Evolutionary conservation across 2,113 vertebrate species (phyloP), one percentile per base, ranked within the genome.

Genomic region (Centropus unirufus): DNA sequence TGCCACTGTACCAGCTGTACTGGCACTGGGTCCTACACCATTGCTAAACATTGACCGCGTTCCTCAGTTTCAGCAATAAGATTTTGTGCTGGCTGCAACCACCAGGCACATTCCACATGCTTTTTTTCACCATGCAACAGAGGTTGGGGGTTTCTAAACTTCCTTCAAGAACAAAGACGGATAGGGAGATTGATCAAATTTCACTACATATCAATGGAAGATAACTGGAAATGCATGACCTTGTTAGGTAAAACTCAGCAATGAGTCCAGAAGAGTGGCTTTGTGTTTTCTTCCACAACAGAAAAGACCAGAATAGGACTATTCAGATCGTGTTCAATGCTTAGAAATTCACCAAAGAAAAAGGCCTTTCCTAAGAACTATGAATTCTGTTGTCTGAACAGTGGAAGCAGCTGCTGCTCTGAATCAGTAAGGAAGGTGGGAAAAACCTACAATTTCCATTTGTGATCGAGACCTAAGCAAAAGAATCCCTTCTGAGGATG

Each of bases 21-120:
- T 79, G 52, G 34, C 47, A 72, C 1, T 68, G 66, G 19, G 78
- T 59, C 22, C 44, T 61, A 74, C 75, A 20, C 49, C 7, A 46
- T 6, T 42, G 62, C 1, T 0, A 26, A 68, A 83, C n/a, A 12
- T 0, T 40, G 44, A 63, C 62, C 8, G 30, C 36, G 9, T 67
- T 78, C 23, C 14, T 34, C 57, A 8, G 32, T n/a, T 88, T 59
- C 66, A 82, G 34, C 21, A 74, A 42, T 21, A 57, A 12, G 22
- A 51, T 62, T 74, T 54, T 84, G 26, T 70, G 61, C 73, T 78
- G 68, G 9, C 39, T 84, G 61, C 57, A 91, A 29, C 30, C 26
- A 72, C 39, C 67, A 39, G 54, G 32, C 15, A 64, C 34, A 78
- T 84, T 34, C 44, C 73, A 59, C 9, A 4, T 55, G 22, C 39